A percentile compares a stretch with the other conserved stretches of the same genome.
These are phyloP conservation scores for Girardia tigrina DNA, from an alignment of 2,888 invertebrate genomes.

Conservation along the genomic window DNA sequence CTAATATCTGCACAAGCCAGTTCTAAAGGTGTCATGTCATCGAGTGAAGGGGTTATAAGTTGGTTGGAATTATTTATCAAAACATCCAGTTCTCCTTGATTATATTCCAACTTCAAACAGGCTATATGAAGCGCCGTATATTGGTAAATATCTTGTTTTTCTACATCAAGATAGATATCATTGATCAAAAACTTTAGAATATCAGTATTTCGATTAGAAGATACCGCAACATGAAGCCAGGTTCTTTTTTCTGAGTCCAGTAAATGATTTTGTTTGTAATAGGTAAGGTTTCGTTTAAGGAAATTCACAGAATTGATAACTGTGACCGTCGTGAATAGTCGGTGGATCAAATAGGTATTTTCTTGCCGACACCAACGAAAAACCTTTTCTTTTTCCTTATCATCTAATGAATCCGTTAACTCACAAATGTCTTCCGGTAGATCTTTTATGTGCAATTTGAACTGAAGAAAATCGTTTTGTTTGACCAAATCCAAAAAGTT, in stretches of 20 bases:
- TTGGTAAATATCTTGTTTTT: background rate
- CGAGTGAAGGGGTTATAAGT: background rate
- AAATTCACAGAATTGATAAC: background rate
- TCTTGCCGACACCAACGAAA: background rate
- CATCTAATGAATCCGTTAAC: background rate
- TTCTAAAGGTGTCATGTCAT: background rate
- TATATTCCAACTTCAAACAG: background rate
- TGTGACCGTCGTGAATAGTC: background rate
- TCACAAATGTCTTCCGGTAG: background rate
- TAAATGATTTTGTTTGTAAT: constrained; percentile 3
- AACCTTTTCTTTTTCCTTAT: background rate
- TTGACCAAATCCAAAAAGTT: background rate
- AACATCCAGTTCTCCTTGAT: background rate
- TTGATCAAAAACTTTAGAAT: background rate
- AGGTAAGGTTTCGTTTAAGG: background rate
- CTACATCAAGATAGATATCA: background rate
- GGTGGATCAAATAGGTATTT: background rate
- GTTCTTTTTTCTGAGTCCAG: background rate
- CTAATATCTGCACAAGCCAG: background rate
- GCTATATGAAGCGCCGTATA: background rate
- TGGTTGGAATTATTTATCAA: background rate
- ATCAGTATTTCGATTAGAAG: background rate
- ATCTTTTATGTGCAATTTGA: background rate
- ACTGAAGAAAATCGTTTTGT: background rate
- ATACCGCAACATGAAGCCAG: background rate